These are phyloP conservation scores for Panthera tigris DNA, from an alignment of 2,113 vertebrate genomes.

Conservation along the genomic window DNA sequence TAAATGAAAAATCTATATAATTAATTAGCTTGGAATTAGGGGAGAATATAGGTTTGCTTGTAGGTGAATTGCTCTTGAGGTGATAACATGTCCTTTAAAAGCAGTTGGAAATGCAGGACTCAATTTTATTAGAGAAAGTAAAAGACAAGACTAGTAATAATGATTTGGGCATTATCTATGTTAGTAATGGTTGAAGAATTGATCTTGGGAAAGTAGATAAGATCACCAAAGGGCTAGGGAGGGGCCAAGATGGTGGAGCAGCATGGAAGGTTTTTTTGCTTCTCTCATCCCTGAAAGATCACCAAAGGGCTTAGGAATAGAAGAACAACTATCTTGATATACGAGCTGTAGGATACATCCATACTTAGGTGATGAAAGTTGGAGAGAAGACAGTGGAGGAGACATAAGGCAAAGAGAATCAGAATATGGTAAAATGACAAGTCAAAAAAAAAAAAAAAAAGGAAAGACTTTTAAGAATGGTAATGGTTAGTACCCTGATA, in stretches of 20 bases:
- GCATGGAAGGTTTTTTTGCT: too few relatives aligned
- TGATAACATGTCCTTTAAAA: neutral
- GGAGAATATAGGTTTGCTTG: neutral
- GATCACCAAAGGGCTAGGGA: neutral
- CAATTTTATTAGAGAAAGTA: neutral
- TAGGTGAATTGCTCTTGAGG: neutral
- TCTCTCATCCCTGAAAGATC: neutral
- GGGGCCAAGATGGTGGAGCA: too few relatives aligned
- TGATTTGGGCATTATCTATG: neutral
- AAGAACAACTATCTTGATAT: neutral
- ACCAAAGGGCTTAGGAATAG: neutral
- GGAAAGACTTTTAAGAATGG: neutral
- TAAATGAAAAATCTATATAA: slow-evolving; percentile 1
- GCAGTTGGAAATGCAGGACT: neutral
- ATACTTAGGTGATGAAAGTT: neutral
- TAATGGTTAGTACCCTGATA: neutral
- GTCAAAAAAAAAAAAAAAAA: neutral
- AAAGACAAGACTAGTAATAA: neutral
- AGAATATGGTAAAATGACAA: neutral
- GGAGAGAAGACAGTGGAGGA: neutral
- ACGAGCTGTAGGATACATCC: neutral
- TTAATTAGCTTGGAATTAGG: neutral
- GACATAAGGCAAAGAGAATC: neutral
- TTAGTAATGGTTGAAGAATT: neutral
- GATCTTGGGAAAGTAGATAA: neutral